Percentiles rank a stretch among this genome's conserved stretches.
Conservation (phyloP, 1,140 invertebrate species). For the Drosophila setifemur region DNA sequence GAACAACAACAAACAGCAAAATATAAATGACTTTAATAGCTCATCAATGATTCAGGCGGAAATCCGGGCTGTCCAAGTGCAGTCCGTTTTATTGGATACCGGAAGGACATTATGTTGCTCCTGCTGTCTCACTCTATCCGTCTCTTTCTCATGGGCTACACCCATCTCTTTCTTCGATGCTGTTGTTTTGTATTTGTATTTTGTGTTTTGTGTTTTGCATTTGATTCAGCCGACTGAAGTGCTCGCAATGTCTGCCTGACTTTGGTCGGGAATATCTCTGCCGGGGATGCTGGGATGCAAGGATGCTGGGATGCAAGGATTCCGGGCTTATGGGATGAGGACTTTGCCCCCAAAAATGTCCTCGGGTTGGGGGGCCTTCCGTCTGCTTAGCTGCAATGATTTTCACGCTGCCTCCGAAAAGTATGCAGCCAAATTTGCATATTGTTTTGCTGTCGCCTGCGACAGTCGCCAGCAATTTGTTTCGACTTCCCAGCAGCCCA, state of each 20-base stretch:
- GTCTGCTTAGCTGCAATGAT: constrained; percentile 73
- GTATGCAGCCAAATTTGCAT: constrained; percentile 79
- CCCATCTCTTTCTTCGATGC: background rate
- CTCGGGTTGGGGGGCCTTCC: background rate
- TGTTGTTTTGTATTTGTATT: background rate
- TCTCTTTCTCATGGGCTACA: background rate
- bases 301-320: no score
- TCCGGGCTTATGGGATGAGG: no score
- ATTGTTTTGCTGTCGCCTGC: constrained; percentile 65
- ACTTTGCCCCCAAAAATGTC: no score
- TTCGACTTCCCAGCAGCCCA: background rate
- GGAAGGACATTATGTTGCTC: constrained; percentile 72
- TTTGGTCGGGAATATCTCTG: constrained; percentile 9
- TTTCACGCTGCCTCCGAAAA: constrained; percentile 76
- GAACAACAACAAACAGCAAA: constrained; percentile 74
- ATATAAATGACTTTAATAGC: constrained; percentile 82
- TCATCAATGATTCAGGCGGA: constrained; percentile 82
- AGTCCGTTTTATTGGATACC: constrained; percentile 81
- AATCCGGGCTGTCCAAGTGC: constrained; percentile 81
- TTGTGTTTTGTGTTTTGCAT: no score
- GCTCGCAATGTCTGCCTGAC: constrained; percentile 24
- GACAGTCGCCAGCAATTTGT: constrained; percentile 46
- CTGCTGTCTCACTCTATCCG: constrained; percentile 1
- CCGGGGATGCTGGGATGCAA: no score
- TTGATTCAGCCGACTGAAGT: constrained; percentile 29